phyloP scores from a whole-genome alignment of 2,797 vertebrate species.

The Fringilla coelebs region DNA sequence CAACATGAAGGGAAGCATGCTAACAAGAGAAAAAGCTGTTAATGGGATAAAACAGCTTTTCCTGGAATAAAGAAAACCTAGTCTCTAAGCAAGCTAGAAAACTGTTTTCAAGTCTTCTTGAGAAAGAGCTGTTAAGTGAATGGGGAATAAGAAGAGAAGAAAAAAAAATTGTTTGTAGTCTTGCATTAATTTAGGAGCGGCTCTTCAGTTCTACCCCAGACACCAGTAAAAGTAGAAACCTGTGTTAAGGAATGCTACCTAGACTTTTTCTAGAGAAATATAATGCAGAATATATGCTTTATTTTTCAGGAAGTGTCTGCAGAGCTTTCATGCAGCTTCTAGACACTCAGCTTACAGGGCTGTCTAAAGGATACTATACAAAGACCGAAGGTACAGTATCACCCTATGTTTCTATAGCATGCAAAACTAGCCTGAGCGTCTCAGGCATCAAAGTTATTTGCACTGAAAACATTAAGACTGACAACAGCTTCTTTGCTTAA shows the following conservation, averaged over 20 bases:
- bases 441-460: not conserved
- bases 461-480: not conserved
- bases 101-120: not conserved
- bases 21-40: conserved; percentile 51
- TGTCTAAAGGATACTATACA: not conserved
- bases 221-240: not conserved
- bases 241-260: not conserved
- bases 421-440: not conserved
- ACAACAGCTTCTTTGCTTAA: conserved; percentile 10
- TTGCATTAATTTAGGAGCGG: not conserved
- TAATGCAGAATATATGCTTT: not conserved
- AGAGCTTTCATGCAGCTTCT: not conserved
- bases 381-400: not conserved
- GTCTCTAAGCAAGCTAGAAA: conserved; percentile 42
- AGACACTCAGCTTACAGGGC: not conserved
- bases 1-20: conserved; percentile 56
- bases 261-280: not conserved
- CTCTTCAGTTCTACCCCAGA: not conserved
- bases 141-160: not conserved
- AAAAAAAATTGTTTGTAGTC: not conserved
- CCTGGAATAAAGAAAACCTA: not conserved
- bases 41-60: conserved; percentile 27
- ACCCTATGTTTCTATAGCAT: not conserved
- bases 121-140: not conserved
- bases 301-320: not conserved